Evolutionary conservation across 2,888 invertebrate genomes (phyloP).

Genomic region (Bembecia ichneumoniformis): DNA sequence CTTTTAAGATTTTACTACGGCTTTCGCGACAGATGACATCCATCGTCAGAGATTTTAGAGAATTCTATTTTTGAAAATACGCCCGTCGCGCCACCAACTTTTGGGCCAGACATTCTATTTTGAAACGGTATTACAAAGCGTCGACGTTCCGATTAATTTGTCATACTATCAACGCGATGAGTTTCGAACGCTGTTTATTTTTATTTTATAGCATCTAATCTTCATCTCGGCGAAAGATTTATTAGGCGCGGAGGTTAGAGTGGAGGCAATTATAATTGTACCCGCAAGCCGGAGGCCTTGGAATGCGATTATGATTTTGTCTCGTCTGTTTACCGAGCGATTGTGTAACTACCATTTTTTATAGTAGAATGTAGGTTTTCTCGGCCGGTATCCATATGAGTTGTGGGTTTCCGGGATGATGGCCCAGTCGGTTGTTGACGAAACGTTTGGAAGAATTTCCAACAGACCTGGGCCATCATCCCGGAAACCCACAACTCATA

Average conservation of each 20-base stretch:
- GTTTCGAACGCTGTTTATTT: conserved; percentile 15
- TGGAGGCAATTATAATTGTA: conserved; percentile 32
- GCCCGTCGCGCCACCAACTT: neutral
- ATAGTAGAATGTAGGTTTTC: too few species aligned
- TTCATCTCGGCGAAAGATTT: conserved; percentile 42
- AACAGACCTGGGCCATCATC: too few species aligned
- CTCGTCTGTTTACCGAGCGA: conserved; percentile 1
- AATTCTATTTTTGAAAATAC: neutral
- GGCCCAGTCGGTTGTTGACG: too few species aligned
- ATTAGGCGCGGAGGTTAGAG: conserved; percentile 28
- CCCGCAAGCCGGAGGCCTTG: conserved; percentile 21
- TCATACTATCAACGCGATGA: conserved; percentile 43
- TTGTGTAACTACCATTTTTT: too few species aligned
- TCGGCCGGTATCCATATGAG: too few species aligned
- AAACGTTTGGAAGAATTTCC: too few species aligned
- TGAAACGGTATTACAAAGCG: conserved; percentile 33
- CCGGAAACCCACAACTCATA: too few species aligned
- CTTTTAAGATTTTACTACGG: neutral
- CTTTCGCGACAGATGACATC: neutral
- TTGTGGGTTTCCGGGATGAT: too few species aligned
- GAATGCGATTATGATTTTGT: conserved; percentile 25
- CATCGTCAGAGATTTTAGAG: neutral
- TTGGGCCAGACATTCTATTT: conserved; percentile 38
- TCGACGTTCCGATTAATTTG: conserved; percentile 47
- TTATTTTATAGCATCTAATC: conserved; percentile 23